Base-by-base conservation (phyloP, 2,888 invertebrate genomes). In the Cosmorhoe ocellata region DNA sequence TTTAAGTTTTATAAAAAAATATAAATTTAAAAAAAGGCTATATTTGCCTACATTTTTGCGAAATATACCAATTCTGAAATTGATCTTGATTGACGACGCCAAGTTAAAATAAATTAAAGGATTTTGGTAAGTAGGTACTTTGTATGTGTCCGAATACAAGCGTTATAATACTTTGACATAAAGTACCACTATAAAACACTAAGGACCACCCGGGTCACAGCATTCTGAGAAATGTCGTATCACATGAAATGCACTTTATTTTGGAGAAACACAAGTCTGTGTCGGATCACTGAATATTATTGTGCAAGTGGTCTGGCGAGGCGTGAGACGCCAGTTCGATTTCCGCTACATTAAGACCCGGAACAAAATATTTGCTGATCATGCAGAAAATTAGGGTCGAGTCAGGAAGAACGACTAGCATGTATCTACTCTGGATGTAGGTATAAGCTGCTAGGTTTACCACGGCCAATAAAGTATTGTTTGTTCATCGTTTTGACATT, bases 171-270 rank as follows among this genome's bases (percentile, higher is more conserved):
- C 69, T 66, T 70, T 71, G 71, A 74, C 71, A 69, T 73, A 71
- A 75, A 76, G 69, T 67, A 69, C 69, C 69, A 4, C 63, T 69
- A 77, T 78, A 79, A 79, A 77, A 73, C 64, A 64, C 59, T 56
- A 61, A 57, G 61, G 73, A 69, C 69, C 78, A 79, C 79, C 80
- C 74, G 65, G 66, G 59, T 62, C 66, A 63, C 66, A 52, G 57
- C 58, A 58, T 77, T 77, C 77, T 59, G 57, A 76, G 79, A 79
- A 76, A 55, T 64, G 66, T 66, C 64, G 61, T 64, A 64, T 59
- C 64, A 61, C 33, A 41, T 61, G 71, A 72, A 64, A 66, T 58
- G 53, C 52, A 61, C 67, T 69, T 69, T 72, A 70, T 69, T 74
- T 71, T 68, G 61, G 69, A 68, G 66, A 51, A 48, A 31, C 33